A percentile compares a stretch with the other conserved stretches of the same genome.
These are phyloP conservation scores for Antitype chi DNA, from an alignment of 2,888 invertebrate species.

Conservation along the genomic window DNA sequence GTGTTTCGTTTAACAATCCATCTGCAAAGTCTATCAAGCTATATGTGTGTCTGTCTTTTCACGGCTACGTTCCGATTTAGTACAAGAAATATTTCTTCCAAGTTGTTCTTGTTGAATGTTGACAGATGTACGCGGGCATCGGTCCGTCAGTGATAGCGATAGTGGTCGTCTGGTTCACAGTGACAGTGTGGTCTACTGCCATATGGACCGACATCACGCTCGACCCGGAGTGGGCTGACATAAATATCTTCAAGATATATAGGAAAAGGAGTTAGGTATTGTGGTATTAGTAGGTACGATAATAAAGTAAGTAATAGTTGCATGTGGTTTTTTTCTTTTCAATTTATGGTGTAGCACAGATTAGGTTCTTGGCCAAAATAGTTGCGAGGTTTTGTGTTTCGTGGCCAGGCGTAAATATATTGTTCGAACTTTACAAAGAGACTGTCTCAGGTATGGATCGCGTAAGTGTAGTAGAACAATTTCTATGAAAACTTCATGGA, in stretches of 20 bases:
- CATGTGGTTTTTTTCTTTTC: background rate
- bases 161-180: constrained; percentile 77
- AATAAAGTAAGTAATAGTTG: constrained; percentile 24
- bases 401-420: background rate
- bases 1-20: too few relatives aligned
- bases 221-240: constrained; percentile 74
- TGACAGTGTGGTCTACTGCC: constrained; percentile 80
- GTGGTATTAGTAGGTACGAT: background rate
- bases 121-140: constrained; percentile 80
- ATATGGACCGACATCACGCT: constrained; percentile 78
- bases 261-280: constrained; percentile 14
- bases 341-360: background rate
- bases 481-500: too few relatives aligned
- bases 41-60: background rate
- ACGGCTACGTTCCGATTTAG: background rate
- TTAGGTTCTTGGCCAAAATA: background rate
- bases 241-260: constrained; percentile 59
- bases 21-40: too few relatives aligned
- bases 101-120: constrained; percentile 34
- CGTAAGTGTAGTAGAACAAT: too few relatives aligned
- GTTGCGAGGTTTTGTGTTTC: background rate
- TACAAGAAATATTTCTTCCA: background rate
- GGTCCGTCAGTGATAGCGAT: constrained; percentile 76
- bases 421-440: background rate
- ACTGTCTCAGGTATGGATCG: background rate